Conservation (phyloP, 1,140 invertebrate genomes). For the Penaeus chinensis region DNA sequence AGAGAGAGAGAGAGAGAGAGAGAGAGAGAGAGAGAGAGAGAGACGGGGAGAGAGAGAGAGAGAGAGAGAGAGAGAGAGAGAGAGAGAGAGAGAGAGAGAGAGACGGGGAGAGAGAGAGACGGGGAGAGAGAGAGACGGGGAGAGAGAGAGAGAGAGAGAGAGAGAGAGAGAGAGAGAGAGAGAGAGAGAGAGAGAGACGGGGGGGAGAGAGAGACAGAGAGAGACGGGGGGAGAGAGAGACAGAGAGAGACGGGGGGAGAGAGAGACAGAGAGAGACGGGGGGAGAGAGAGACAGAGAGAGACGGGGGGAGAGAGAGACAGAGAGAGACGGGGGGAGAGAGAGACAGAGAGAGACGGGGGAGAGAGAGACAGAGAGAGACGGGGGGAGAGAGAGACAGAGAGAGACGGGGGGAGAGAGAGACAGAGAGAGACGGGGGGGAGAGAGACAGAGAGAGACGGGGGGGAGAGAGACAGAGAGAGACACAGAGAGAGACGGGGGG, state of each 20-base stretch:
- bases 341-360: no score
- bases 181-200: background rate
- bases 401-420: no score
- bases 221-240: no score
- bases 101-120: background rate
- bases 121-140: background rate
- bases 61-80: no score
- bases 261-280: background rate
- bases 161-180: slow-evolving; percentile 25
- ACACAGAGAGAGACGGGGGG: background rate
- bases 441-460: background rate
- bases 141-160: slow-evolving; percentile 1
- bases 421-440: background rate
- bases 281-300: no score
- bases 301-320: no score
- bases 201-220: no score
- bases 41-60: background rate
- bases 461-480: no score
- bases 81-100: background rate
- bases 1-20: background rate
- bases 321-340: no score
- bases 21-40: background rate
- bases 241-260: no score
- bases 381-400: no score
- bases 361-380: no score